These are phyloP conservation scores for Nothocercus julius DNA, from an alignment of 2,113 vertebrate species.

Conservation along the genomic window DNA sequence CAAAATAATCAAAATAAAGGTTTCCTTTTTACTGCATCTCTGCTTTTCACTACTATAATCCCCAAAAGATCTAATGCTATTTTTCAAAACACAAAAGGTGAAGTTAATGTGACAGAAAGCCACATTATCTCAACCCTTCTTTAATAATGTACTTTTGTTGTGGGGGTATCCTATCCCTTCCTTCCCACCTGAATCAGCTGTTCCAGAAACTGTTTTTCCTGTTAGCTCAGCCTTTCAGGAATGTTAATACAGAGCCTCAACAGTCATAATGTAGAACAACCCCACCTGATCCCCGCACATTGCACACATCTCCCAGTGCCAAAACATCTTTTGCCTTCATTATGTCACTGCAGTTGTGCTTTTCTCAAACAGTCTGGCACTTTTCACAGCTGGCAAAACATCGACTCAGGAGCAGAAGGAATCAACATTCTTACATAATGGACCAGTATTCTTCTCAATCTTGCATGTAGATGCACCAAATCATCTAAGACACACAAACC, in stretches of 20 bases:
- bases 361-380: conserved; percentile 74
- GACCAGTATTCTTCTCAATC: conserved; percentile 76
- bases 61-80: conserved; percentile 51
- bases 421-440: conserved; percentile 47
- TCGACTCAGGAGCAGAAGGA: conserved; percentile 63
- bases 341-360: conserved; percentile 71
- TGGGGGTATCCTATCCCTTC: conserved; percentile 39
- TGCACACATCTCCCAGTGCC: conserved; percentile 73
- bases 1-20: conserved; percentile 18
- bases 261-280: conserved; percentile 35
- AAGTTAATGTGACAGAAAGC: neutral
- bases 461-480: conserved; percentile 79
- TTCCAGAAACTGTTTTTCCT: conserved; percentile 44
- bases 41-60: conserved; percentile 32
- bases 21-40: conserved; percentile 43
- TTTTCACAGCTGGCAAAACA: conserved; percentile 69
- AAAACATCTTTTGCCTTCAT: conserved; percentile 42
- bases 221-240: conserved; percentile 53
- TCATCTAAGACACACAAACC: conserved; percentile 77
- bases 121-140: conserved; percentile 17
- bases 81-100: conserved; percentile 55
- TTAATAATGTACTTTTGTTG: conserved; percentile 30
- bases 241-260: conserved; percentile 56
- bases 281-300: conserved; percentile 60
- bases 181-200: conserved; percentile 22